Base-by-base conservation (phyloP, 2,113 vertebrate genomes). In the Gorsachius goisagi region DNA sequence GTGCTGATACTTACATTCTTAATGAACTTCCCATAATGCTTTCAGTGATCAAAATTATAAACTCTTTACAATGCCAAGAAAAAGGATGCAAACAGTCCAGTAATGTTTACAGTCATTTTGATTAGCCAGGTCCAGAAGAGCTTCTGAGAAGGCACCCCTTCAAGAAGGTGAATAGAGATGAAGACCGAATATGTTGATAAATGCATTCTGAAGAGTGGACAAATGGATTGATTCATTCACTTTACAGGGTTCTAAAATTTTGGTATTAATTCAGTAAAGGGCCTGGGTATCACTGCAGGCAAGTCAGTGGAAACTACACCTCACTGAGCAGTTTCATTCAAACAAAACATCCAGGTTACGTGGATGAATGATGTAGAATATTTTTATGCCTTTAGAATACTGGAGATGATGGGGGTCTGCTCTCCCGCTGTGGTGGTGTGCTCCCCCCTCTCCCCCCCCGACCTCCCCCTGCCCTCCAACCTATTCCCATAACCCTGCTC, bases 391-490 rank as follows among this genome's bases (percentile, higher is more conserved):
- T 81, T 63, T 47, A 63, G 52, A 84, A 76, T 76, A 63, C n/a
- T 60, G 17, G 53, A 88, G 27, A 44, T 0, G 0, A 62, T 16
- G 21, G 21, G n/a, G 32, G 12, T 68, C n/a, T 68, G 27, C 15
- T 68, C 71, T 76, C 12, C 39, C 39, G 39, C 39, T 41, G 39
- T 41, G 39, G 39, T 9, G 12, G 39, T 41, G 39, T 41, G 39
- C 39, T 41, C 39, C 12, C 39, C 39, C 39, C 39, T 41, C 39
- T 41, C 39, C 39, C 39, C 39, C 39, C 39, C 39, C 12, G 12
- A 41, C 12, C 39, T 41, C 39, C 39, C 12, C 39, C 39, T 41
- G 39, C 39, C 39, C 39, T 41, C 39, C 39, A 41, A 41, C 39
- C 39, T 41, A 41, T 41, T 41, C 39, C 39, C 39, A 5, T 41